These are phyloP conservation scores for Atta cephalotes DNA, from an alignment of 1,140 invertebrate species.

Conservation along the genomic window DNA sequence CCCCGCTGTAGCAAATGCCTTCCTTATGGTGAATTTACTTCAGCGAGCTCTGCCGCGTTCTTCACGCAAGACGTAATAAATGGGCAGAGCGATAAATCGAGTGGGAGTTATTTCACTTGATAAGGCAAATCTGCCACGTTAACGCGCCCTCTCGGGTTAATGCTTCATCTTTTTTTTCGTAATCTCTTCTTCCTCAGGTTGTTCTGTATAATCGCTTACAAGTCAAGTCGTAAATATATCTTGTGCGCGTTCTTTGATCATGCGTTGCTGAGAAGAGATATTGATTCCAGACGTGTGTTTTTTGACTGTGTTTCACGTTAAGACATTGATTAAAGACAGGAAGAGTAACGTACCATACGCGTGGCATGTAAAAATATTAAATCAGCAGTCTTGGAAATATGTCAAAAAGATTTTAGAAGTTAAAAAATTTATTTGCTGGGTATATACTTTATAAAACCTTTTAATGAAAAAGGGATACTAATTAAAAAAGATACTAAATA, in stretches of 20 bases:
- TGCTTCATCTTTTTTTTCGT: slow-evolving; percentile 25
- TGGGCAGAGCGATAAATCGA: slow-evolving; percentile 66
- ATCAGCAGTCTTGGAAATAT: neutral
- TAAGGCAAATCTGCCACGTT: slow-evolving; percentile 67
- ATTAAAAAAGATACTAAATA: too few relatives aligned
- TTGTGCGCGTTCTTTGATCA: slow-evolving; percentile 19
- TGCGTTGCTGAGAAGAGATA: neutral
- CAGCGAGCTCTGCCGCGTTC: slow-evolving; percentile 14
- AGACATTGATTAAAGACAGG: slow-evolving; percentile 27
- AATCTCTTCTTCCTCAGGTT: slow-evolving; percentile 5
- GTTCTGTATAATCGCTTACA: slow-evolving; percentile 21
- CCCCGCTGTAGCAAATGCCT: slow-evolving; percentile 60
- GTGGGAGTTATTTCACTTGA: slow-evolving; percentile 70
- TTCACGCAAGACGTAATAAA: slow-evolving; percentile 66
- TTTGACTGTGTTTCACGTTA: slow-evolving; percentile 7
- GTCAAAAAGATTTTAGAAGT: neutral
- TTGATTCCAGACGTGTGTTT: slow-evolving; percentile 2
- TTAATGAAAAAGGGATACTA: neutral
- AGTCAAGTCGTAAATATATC: slow-evolving; percentile 27
- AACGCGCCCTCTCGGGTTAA: slow-evolving; percentile 51
- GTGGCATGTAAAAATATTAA: neutral
- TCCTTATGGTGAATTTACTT: slow-evolving; percentile 71
- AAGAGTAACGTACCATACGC: neutral
- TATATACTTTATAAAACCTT: neutral
- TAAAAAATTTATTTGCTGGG: neutral